Conservation (phyloP, 2,888 invertebrate species). For the Tetragonula carbonaria region DNA sequence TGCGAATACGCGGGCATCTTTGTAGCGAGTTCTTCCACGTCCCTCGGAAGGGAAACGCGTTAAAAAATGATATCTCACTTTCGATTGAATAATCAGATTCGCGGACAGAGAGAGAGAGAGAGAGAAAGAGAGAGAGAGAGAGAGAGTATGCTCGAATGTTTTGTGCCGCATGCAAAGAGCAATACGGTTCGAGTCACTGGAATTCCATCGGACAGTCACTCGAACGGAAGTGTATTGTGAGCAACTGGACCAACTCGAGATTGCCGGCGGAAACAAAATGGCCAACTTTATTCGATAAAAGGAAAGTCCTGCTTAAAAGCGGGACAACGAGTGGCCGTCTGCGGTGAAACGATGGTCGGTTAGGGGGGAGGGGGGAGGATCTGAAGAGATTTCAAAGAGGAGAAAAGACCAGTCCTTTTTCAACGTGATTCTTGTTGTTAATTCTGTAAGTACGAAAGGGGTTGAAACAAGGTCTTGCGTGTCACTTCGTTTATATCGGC, state of each 20-base stretch:
- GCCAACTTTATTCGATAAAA: conserved; percentile 22
- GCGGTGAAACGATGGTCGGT: conserved; percentile 4
- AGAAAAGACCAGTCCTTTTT: neutral
- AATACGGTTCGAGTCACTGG: neutral
- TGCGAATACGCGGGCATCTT: neutral
- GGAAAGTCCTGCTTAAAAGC: conserved; percentile 16
- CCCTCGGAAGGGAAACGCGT: neutral
- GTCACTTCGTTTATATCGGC: neutral
- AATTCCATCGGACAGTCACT: conserved; percentile 1
- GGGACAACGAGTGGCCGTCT: neutral
- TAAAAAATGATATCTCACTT: conserved; percentile 7
- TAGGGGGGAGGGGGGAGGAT: neutral
- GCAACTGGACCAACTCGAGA: conserved; percentile 8
- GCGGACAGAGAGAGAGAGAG: neutral
- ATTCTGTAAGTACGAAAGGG: neutral
- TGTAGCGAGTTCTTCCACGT: neutral
- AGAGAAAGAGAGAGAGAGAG: neutral
- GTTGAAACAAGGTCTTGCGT: neutral
- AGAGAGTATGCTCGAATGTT: neutral
- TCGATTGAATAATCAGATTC: conserved; percentile 4
- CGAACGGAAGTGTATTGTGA: conserved; percentile 21
- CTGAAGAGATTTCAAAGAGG: neutral
- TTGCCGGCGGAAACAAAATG: conserved; percentile 15
- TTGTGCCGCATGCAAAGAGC: neutral
- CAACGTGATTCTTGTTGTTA: neutral